Percentiles rank a stretch among this genome's conserved stretches.
These are phyloP conservation scores for Lepidonotus clava DNA, from an alignment of 2,888 invertebrate species.

Conservation along the genomic window DNA sequence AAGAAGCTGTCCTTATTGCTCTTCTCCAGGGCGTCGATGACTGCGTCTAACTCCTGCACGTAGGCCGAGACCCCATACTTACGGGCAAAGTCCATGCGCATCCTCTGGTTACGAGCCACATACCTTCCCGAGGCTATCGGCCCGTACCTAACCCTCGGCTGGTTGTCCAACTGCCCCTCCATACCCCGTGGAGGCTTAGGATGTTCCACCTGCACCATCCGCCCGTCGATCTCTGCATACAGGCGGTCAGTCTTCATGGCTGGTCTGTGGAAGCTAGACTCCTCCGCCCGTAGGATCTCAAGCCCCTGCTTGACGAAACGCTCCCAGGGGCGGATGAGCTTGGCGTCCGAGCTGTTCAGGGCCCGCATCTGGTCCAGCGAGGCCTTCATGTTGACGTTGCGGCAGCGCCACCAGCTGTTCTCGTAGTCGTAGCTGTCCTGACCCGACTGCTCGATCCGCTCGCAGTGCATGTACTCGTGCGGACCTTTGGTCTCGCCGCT, in stretches of 20 bases:
- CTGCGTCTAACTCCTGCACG: conserved; percentile 96
- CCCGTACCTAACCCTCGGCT: conserved; percentile 86
- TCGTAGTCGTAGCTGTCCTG: conserved; percentile 73
- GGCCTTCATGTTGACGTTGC: conserved; percentile 88
- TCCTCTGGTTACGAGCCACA: conserved; percentile 88
- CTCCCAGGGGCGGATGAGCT: conserved; percentile 85
- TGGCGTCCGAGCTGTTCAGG: conserved; percentile 79
- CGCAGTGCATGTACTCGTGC: conserved; percentile 89
- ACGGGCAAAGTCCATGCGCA: conserved; percentile 92
- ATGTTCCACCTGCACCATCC: conserved; percentile 61
- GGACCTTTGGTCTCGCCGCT: conserved; percentile 67
- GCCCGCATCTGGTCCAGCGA: conserved; percentile 85
- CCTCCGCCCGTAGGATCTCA: conserved; percentile 82
- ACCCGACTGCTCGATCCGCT: conserved; percentile 80
- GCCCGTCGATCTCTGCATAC: conserved; percentile 69
- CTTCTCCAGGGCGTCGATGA: conserved; percentile 92
- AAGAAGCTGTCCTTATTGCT: conserved; percentile 89
- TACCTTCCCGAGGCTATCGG: conserved; percentile 91
- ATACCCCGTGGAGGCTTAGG: conserved; percentile 55
- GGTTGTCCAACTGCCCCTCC: conserved; percentile 57
- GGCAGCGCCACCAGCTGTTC: conserved; percentile 83
- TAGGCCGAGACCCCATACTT: conserved; percentile 92
- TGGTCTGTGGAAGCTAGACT: conserved; percentile 76
- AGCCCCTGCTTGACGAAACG: conserved; percentile 88
- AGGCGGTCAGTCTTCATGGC: conserved; percentile 70